Percentiles rank a stretch among this genome's conserved stretches.
phyloP scores from a whole-genome alignment of 1,140 invertebrate genomes.

The Callitettix versicolor region DNA sequence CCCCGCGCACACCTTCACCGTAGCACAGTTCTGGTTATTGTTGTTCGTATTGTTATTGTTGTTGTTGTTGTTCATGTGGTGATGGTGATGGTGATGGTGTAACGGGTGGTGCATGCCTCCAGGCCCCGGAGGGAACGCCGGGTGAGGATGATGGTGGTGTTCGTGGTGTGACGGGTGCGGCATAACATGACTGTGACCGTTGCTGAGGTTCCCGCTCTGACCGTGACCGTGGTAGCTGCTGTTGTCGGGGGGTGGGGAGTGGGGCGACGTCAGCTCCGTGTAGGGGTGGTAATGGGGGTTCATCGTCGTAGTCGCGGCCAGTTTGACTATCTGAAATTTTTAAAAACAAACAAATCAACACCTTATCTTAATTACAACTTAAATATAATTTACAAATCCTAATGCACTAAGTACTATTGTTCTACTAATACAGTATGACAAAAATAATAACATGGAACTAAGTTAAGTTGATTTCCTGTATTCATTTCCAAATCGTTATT shows the following conservation, averaged over 20 bases:
- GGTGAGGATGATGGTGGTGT: constrained; percentile 19
- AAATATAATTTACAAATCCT: too few relatives aligned
- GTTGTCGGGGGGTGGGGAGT: constrained; percentile 24
- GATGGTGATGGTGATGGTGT: constrained; percentile 23
- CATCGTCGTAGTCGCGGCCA: constrained; percentile 28
- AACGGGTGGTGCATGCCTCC: constrained; percentile 15
- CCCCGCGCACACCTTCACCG: constrained; percentile 34
- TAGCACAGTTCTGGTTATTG: constrained; percentile 16
- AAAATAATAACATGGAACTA: too few relatives aligned
- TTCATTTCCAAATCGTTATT: too few relatives aligned
- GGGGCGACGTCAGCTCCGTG: constrained; percentile 26
- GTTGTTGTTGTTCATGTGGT: constrained; percentile 22
- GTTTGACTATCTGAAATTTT: constrained; percentile 26
- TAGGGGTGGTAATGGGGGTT: constrained; percentile 30
- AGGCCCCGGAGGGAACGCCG: neutral
- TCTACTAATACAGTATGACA: too few relatives aligned
- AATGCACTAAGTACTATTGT: too few relatives aligned
- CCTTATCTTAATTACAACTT: too few relatives aligned
- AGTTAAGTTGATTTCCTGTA: too few relatives aligned
- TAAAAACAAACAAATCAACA: too few relatives aligned
- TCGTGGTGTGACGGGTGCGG: constrained; percentile 13
- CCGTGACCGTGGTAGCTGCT: constrained; percentile 20
- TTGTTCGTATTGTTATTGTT: constrained; percentile 22
- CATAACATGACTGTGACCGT: constrained; percentile 11
- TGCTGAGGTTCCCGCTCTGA: constrained; percentile 1